Evolutionary conservation across 2,797 vertebrate genomes (phyloP).

Genomic region (Premnoplex brunnescens): DNA sequence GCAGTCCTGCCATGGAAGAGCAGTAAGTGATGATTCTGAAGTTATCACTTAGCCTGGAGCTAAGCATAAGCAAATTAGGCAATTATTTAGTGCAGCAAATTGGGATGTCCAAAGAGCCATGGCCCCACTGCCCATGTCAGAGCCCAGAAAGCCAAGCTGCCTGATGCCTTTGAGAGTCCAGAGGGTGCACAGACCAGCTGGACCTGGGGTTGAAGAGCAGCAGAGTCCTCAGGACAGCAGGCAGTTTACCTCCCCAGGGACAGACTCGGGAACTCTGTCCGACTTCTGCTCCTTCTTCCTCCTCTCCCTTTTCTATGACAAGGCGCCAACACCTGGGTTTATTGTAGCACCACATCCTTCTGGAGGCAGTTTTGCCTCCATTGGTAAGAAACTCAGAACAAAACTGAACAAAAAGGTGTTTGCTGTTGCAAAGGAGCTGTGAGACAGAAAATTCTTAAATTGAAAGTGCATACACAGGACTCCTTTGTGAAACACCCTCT

Average conservation of each 20-base stretch:
- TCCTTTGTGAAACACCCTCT: neutral
- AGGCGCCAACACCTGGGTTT: accelerated
- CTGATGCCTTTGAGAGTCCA: neutral
- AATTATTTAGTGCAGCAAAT: neutral
- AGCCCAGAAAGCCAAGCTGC: neutral
- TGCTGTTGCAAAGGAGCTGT: neutral
- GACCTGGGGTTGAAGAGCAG: neutral
- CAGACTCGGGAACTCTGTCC: neutral
- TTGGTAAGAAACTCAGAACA: neutral
- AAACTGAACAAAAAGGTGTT: neutral
- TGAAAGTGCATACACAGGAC: neutral
- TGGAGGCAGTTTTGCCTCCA: neutral
- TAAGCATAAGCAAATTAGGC: neutral
- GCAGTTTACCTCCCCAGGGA: neutral
- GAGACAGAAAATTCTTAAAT: neutral
- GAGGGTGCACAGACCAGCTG: neutral
- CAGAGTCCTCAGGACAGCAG: neutral
- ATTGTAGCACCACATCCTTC: neutral
- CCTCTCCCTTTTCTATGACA: neutral
- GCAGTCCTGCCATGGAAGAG: neutral
- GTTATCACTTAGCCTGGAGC: neutral
- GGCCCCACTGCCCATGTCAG: accelerated
- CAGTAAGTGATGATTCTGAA: neutral
- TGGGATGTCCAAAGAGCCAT: neutral
- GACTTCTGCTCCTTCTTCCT: neutral